phyloP scores from a whole-genome alignment of 2,113 vertebrate species.

The Dunckerocampus dactyliophorus region DNA sequence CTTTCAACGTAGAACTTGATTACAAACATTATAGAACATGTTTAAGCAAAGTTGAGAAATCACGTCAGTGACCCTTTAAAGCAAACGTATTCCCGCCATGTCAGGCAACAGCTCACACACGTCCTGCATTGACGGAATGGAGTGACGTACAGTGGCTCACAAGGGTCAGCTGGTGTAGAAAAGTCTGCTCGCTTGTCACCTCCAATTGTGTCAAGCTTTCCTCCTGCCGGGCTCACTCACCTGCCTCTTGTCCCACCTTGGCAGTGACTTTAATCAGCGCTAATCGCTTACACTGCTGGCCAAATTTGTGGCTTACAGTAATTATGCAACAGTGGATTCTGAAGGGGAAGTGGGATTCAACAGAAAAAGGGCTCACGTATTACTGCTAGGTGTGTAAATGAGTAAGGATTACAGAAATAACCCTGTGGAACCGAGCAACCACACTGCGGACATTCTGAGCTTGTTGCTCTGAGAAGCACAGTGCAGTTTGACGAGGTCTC shows the following conservation, averaged over 20 bases:
- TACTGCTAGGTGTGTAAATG: constrained; percentile 1
- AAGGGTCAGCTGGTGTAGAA: constrained; percentile 32
- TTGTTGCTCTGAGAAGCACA: too few species aligned
- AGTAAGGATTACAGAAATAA: neutral
- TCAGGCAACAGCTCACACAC: constrained; percentile 15
- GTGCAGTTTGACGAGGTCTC: too few species aligned
- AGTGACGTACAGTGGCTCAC: neutral
- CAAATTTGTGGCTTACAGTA: constrained; percentile 37
- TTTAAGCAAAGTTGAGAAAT: too few species aligned
- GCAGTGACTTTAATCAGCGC: constrained; percentile 46
- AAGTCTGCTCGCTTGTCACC: constrained; percentile 44
- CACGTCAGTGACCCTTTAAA: too few species aligned
- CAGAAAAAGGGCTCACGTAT: neutral
- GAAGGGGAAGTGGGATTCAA: neutral
- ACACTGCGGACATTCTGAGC: too few species aligned
- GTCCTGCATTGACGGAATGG: constrained; percentile 21
- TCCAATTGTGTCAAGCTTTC: constrained; percentile 26
- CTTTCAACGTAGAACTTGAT: too few species aligned
- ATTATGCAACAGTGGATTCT: constrained; percentile 16
- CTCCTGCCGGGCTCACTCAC: constrained; percentile 50
- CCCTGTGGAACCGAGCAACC: neutral
- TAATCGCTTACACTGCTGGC: constrained; percentile 25
- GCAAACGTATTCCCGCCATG: constrained; percentile 38
- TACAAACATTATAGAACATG: too few species aligned
- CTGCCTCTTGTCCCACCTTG: constrained; percentile 39